Conservation (phyloP, 2,113 vertebrate species). For the Oncorhynchus nerka region DNA sequence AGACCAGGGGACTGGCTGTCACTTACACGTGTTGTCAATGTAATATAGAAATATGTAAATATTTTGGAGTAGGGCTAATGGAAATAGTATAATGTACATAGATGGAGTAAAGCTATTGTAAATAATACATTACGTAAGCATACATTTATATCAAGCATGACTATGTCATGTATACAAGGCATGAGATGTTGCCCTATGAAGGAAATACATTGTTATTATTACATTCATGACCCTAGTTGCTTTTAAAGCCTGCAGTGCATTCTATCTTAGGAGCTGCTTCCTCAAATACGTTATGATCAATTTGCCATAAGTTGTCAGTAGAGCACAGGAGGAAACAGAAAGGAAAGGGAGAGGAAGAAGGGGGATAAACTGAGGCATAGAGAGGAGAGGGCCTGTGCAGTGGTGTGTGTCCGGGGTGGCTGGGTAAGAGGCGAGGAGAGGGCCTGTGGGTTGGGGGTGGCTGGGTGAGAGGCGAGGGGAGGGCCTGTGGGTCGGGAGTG, state of each 20-base stretch:
- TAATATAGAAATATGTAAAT: no score
- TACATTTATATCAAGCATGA: no score
- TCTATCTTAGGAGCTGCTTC: slow-evolving; percentile 4
- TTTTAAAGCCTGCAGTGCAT: background rate
- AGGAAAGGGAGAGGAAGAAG: background rate
- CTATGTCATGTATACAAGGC: background rate
- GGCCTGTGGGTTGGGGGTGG: background rate
- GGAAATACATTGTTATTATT: no score
- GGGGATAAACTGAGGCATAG: slow-evolving; percentile 2
- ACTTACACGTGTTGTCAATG: no score
- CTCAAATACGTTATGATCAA: slow-evolving; percentile 24
- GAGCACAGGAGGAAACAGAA: background rate
- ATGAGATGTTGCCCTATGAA: background rate
- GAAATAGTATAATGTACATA: no score
- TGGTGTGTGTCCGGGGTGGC: no score
- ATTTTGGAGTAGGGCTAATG: no score
- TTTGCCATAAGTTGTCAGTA: background rate
- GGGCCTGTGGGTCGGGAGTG: no score
- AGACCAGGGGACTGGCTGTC: background rate
- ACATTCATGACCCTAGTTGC: background rate
- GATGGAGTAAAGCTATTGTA: no score
- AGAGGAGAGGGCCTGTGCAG: background rate
- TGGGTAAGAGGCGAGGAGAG: no score
- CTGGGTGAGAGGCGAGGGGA: slow-evolving; percentile 12
- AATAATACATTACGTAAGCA: no score